These are phyloP conservation scores for Tolmerus cingulatus DNA, from an alignment of 2,888 invertebrate genomes.

Conservation along the genomic window DNA sequence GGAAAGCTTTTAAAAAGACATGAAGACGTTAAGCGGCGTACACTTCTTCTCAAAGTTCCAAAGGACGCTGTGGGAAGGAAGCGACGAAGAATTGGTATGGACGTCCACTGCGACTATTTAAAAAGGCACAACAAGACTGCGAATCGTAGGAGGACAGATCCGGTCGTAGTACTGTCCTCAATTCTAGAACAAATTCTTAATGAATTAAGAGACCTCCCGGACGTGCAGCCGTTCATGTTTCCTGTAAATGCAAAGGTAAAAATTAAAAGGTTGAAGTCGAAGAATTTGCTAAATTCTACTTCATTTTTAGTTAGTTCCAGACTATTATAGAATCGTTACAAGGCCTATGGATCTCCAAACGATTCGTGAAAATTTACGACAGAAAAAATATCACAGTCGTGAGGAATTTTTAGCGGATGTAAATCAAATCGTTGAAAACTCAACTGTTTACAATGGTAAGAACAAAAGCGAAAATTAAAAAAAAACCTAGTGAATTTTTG, in stretches of 20 bases:
- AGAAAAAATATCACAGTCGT: slow-evolving; percentile 92
- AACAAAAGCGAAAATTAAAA: neutral
- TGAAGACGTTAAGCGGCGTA: slow-evolving; percentile 84
- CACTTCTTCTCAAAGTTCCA: slow-evolving; percentile 79
- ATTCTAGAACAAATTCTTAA: slow-evolving; percentile 90
- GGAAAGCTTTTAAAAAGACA: slow-evolving; percentile 88
- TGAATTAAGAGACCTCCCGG: slow-evolving; percentile 90
- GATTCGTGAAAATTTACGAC: slow-evolving; percentile 87
- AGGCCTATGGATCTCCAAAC: slow-evolving; percentile 98
- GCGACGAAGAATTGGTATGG: slow-evolving; percentile 71
- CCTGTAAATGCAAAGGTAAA: slow-evolving; percentile 90
- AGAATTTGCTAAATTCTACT: neutral
- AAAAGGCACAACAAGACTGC: slow-evolving; percentile 83
- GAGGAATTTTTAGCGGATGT: slow-evolving; percentile 96
- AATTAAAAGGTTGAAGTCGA: neutral
- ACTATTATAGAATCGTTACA: slow-evolving; percentile 91
- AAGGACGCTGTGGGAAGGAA: slow-evolving; percentile 75
- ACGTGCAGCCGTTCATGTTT: slow-evolving; percentile 90
- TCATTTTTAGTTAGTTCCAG: slow-evolving; percentile 74
- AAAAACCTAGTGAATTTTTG: slow-evolving; percentile 16
- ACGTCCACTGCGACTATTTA: slow-evolving; percentile 88
- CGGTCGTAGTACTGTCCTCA: slow-evolving; percentile 91
- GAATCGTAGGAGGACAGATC: slow-evolving; percentile 92
- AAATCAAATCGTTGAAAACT: slow-evolving; percentile 95
- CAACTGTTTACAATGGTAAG: slow-evolving; percentile 87